Conservation (phyloP, 2,888 invertebrate genomes). For the Spisula solida region DNA sequence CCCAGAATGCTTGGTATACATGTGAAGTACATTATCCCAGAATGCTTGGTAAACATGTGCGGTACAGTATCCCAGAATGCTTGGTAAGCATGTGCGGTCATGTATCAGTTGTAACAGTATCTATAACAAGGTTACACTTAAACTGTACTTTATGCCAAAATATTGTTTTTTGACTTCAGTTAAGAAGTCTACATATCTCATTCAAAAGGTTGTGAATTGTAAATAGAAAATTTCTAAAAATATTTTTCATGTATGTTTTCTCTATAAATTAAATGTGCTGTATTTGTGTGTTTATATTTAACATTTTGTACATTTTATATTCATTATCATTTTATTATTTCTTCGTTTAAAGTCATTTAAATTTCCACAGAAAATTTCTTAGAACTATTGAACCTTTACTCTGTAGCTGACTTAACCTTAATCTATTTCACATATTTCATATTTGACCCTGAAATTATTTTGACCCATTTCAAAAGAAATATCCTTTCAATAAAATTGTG, state of each 20-base stretch:
- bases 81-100: no score
- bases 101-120: neutral
- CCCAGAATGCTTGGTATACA: no score
- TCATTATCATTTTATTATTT: neutral
- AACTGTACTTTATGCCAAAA: slow-evolving; percentile 23
- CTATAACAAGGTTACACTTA: neutral
- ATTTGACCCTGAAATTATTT: no score
- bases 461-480: no score
- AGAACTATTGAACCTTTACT: no score
- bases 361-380: neutral
- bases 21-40: no score
- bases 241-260: slow-evolving; percentile 5
- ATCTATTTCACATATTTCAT: no score
- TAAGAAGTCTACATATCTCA: slow-evolving; percentile 62
- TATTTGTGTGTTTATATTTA: neutral
- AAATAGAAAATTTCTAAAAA: slow-evolving; percentile 47
- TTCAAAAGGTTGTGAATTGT: slow-evolving; percentile 72
- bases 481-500: neutral
- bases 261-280: slow-evolving; percentile 34
- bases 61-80: no score
- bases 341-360: neutral
- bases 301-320: slow-evolving; percentile 44
- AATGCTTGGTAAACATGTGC: no score
- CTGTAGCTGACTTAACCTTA: no score
- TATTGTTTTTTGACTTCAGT: slow-evolving; percentile 36